Conservation (phyloP, 2,113 vertebrate species). For the Spea bombifrons region DNA sequence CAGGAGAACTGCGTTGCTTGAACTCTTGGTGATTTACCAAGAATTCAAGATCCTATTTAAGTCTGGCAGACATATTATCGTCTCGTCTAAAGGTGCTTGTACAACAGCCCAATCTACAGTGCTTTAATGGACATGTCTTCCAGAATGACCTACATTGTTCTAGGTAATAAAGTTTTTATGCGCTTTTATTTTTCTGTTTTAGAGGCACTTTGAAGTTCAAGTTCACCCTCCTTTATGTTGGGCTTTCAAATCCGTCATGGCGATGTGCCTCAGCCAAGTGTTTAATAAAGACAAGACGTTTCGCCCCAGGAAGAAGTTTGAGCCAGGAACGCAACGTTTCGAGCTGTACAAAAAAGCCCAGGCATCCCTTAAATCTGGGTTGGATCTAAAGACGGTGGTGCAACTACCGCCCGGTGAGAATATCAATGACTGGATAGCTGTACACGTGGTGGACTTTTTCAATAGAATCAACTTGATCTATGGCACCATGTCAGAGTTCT, state of each 20-base stretch:
- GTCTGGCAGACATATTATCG: too few relatives aligned
- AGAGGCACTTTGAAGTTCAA: constrained; percentile 26
- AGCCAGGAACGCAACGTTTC: constrained; percentile 91
- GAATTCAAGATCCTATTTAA: too few relatives aligned
- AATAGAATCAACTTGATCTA: constrained; percentile 98
- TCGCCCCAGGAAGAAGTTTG: constrained; percentile 87
- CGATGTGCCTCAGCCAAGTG: constrained; percentile 92
- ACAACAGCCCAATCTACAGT: too few relatives aligned
- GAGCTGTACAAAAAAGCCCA: constrained; percentile 96
- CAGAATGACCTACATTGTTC: too few relatives aligned
- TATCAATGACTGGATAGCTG: constrained; percentile 91
- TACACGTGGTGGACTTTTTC: constrained; percentile 97
- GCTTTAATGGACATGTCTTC: too few relatives aligned
- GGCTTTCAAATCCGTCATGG: constrained; percentile 67
- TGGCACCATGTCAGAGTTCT: constrained; percentile 92
- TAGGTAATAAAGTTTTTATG: background rate
- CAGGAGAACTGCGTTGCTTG: too few relatives aligned
- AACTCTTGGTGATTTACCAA: too few relatives aligned
- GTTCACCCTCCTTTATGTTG: constrained; percentile 12
- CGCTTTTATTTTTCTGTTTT: constrained; percentile 18
- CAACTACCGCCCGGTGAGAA: constrained; percentile 85
- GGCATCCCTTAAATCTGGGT: constrained; percentile 90
- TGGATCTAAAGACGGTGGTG: constrained; percentile 89
- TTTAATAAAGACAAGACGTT: constrained; percentile 98
- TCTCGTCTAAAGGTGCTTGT: too few relatives aligned